Conservation (phyloP, 53 echinoderm and acorn worm species). For the Astropecten irregularis region DNA sequence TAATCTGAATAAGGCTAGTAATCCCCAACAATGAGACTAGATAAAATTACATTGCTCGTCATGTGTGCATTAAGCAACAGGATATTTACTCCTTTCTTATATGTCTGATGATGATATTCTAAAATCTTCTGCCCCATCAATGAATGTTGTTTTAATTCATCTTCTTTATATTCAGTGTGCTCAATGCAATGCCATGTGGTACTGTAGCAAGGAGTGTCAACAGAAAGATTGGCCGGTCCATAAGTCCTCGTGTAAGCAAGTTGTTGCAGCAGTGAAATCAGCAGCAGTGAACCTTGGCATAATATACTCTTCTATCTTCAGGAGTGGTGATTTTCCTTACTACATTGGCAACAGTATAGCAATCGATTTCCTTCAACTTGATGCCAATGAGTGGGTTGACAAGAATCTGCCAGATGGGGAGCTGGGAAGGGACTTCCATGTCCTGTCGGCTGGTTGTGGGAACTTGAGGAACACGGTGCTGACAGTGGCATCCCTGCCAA, state of each 20-base stretch:
- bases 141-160: too few relatives aligned
- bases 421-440: slow-evolving; percentile 34
- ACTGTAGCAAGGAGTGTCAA: slow-evolving; percentile 49
- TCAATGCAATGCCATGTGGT: slow-evolving; percentile 24
- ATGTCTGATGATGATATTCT: too few relatives aligned
- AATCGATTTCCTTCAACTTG: slow-evolving; percentile 47
- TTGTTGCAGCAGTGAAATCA: background rate
- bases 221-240: slow-evolving; percentile 44
- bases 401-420: background rate
- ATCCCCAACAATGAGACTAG: too few relatives aligned
- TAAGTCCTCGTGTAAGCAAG: slow-evolving; percentile 16
- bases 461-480: slow-evolving; percentile 49
- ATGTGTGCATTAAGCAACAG: too few relatives aligned
- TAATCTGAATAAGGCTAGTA: too few relatives aligned
- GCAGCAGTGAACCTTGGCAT: background rate
- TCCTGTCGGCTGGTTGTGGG: slow-evolving; percentile 57
- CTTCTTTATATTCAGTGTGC: slow-evolving; percentile 50
- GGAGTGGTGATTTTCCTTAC: slow-evolving; percentile 17
- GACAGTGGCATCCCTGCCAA: slow-evolving; percentile 57
- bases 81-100: too few relatives aligned
- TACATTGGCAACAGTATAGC: slow-evolving; percentile 60
- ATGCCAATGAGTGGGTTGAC: slow-evolving; percentile 42
- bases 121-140: too few relatives aligned
- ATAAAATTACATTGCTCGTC: too few relatives aligned
- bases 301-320: background rate